A percentile compares a stretch with the other conserved stretches of the same genome.
These are phyloP conservation scores for Pantherophis vulpinus DNA, from an alignment of 2,797 vertebrate genomes.

Conservation along the genomic window DNA sequence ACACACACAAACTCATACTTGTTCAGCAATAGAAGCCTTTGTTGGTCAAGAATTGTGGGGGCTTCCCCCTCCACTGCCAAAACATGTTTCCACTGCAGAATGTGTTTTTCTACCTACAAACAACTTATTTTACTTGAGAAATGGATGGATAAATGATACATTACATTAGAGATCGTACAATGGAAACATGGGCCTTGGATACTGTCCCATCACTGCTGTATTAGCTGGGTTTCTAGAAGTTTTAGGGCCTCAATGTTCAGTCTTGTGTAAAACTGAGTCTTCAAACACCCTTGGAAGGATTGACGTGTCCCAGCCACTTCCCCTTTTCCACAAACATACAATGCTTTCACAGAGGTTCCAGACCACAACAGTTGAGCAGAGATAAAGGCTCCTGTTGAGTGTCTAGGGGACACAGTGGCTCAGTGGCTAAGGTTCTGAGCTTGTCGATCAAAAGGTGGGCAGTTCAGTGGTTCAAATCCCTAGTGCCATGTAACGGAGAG, in stretches of 20 bases:
- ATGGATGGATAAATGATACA: background rate
- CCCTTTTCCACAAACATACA: background rate
- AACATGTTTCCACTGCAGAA: background rate
- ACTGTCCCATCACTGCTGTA: background rate
- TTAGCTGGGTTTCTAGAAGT: background rate
- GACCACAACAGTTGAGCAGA: background rate
- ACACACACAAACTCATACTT: background rate
- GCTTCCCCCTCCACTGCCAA: background rate
- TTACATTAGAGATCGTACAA: background rate
- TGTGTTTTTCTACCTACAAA: background rate
- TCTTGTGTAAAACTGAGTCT: background rate
- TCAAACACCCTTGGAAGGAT: background rate
- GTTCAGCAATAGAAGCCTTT: background rate
- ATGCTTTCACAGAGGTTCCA: background rate
- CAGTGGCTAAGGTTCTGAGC: too few species aligned
- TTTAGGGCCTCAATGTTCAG: background rate
- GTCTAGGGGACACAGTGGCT: too few species aligned
- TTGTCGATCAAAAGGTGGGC: too few species aligned
- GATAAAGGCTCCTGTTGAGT: background rate
- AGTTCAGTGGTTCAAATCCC: too few species aligned
- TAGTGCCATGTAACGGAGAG: too few species aligned
- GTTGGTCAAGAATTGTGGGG: background rate
- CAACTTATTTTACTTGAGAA: background rate
- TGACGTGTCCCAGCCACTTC: background rate
- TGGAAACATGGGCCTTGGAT: background rate